Conservation (phyloP, 2,113 vertebrate species). For the Chroicocephalus ridibundus region DNA sequence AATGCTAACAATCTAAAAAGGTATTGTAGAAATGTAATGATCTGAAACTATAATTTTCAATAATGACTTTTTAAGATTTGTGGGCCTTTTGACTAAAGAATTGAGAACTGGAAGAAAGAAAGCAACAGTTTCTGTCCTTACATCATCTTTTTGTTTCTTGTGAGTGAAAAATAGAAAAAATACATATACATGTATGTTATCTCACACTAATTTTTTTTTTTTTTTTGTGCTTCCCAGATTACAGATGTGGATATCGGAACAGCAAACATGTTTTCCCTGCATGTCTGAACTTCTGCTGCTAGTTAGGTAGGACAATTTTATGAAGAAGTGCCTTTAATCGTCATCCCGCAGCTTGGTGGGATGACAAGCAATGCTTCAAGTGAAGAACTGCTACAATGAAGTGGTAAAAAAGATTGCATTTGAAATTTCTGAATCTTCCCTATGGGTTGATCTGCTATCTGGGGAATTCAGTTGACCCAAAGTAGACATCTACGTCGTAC, state of each 20-base stretch:
- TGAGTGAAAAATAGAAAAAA: not conserved
- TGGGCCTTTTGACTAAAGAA: not conserved
- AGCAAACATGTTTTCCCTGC: not conserved
- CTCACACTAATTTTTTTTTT: not conserved
- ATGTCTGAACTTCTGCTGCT: not conserved
- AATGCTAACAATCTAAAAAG: not conserved
- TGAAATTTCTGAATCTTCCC: not conserved
- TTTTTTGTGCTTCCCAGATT: not conserved
- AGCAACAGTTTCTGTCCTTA: not conserved
- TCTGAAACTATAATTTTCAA: not conserved
- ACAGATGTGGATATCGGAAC: not conserved
- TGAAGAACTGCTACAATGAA: not conserved
- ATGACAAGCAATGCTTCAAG: not conserved
- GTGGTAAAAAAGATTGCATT: not conserved
- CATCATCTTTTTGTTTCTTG: not conserved
- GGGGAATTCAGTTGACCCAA: not conserved
- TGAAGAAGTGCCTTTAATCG: not conserved
- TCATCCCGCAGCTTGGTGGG: not conserved
- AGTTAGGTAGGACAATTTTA: not conserved
- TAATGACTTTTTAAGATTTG: not conserved
- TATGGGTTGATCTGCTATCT: not conserved
- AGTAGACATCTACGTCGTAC: not conserved
- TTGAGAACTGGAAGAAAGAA: not conserved
- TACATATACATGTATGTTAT: not conserved
- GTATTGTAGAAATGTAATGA: not conserved